phyloP scores from a whole-genome alignment of 2,888 invertebrate genomes.

The Apoderus coryli region DNA sequence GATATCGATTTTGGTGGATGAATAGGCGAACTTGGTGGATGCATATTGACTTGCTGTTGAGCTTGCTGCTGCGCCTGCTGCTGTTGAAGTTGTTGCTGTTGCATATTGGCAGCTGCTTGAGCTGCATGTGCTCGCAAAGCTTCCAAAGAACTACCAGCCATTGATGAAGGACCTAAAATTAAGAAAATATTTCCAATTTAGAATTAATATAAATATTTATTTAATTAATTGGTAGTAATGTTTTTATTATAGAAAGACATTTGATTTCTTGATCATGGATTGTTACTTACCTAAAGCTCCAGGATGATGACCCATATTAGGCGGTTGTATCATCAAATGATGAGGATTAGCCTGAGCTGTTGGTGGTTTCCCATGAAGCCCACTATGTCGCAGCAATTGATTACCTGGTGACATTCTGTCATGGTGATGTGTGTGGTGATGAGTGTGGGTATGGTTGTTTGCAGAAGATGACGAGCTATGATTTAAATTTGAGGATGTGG shows the following conservation, averaged over 20 bases:
- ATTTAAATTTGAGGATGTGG: conserved; percentile 36
- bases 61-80: conserved; percentile 25
- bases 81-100: conserved; percentile 21
- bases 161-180: conserved; percentile 35
- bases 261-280: neutral
- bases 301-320: conserved; percentile 45
- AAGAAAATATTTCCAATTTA: conserved; percentile 1
- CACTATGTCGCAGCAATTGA: conserved; percentile 36
- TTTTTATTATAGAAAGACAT: conserved; percentile 1
- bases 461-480: too few relatives aligned
- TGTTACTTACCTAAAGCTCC: conserved; percentile 30
- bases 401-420: conserved; percentile 44
- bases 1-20: conserved; percentile 17
- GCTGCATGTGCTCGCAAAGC: conserved; percentile 62
- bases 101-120: conserved; percentile 40
- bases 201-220: too few relatives aligned
- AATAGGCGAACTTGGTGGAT: conserved; percentile 39
- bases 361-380: conserved; percentile 31
- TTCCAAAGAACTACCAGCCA: conserved; percentile 50
- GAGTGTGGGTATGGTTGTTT: conserved; percentile 41
- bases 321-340: conserved; percentile 51
- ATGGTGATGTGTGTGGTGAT: conserved; percentile 54
- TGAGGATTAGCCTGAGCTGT: conserved; percentile 31
- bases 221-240: conserved; percentile 1
- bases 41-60: conserved; percentile 26